These are phyloP conservation scores for Sinosuthora webbiana DNA, from an alignment of 2,113 vertebrate species.

Conservation along the genomic window DNA sequence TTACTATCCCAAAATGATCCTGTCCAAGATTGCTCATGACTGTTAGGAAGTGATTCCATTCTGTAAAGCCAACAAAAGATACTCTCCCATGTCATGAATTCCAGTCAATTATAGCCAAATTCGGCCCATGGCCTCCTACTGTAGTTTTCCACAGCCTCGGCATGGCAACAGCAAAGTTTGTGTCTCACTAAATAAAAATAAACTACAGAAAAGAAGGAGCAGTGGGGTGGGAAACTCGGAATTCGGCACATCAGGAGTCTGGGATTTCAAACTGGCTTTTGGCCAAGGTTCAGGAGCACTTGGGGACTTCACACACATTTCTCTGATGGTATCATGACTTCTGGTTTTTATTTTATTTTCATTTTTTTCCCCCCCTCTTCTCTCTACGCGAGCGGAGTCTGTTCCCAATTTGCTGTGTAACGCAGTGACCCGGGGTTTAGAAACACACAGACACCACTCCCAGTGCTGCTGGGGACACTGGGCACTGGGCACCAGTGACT, in stretches of 20 bases:
- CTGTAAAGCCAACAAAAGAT: constrained; percentile 24
- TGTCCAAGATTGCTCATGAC: not conserved
- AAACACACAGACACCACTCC: not conserved
- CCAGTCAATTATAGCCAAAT: constrained; percentile 13
- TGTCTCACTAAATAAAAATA: constrained; percentile 18
- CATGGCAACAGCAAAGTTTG: not conserved
- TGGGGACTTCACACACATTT: not conserved
- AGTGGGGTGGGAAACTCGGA: not conserved
- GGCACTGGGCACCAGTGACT: not conserved
- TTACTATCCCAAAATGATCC: not conserved
- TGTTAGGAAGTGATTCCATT: constrained; percentile 41
- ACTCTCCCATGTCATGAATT: constrained; percentile 15
- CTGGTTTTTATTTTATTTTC: not conserved
- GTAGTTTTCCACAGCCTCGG: constrained; percentile 31
- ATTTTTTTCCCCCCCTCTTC: not conserved
- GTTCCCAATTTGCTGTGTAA: not conserved
- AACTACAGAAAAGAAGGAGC: not conserved
- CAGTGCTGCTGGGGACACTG: not conserved
- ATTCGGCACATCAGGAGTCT: not conserved
- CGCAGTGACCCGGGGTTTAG: not conserved
- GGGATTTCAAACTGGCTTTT: not conserved
- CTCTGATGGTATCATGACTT: not conserved
- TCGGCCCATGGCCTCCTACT: not conserved
- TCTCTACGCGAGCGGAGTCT: not conserved
- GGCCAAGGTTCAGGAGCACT: not conserved